These are phyloP conservation scores for Caenorhabditis zanzibari DNA, from an alignment of 2,888 invertebrate genomes.

Conservation along the genomic window DNA sequence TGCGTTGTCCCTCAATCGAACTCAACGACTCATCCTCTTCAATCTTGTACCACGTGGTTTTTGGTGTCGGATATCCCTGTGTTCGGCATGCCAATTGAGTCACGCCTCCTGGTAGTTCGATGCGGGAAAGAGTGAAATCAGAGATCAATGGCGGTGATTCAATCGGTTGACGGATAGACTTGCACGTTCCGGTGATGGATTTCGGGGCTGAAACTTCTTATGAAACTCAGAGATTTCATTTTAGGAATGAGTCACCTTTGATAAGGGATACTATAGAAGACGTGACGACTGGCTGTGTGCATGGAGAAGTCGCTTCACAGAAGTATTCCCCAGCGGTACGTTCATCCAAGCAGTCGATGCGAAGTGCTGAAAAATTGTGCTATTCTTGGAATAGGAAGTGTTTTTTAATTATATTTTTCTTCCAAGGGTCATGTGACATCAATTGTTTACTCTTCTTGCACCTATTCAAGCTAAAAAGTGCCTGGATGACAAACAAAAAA, in stretches of 20 bases:
- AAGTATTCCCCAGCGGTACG: constrained; percentile 68
- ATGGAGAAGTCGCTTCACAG: constrained; percentile 68
- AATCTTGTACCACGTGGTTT: constrained; percentile 60
- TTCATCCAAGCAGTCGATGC: constrained; percentile 65
- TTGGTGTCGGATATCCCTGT: constrained; percentile 58
- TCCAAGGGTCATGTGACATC: constrained; percentile 3
- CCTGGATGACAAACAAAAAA: constrained; percentile 9
- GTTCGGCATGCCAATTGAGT: constrained; percentile 67
- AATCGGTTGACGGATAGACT: constrained; percentile 27
- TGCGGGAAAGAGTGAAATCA: constrained; percentile 58
- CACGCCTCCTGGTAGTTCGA: constrained; percentile 65
- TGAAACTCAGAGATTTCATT: not conserved
- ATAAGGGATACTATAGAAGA: constrained; percentile 47
- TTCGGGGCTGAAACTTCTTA: constrained; percentile 9
- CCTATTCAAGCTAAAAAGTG: not conserved
- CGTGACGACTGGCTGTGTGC: constrained; percentile 61
- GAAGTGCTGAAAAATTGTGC: constrained; percentile 42
- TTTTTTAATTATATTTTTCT: constrained; percentile 19
- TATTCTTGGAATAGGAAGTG: constrained; percentile 29
- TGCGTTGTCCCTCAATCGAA: constrained; percentile 36
- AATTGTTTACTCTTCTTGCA: constrained; percentile 22
- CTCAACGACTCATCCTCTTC: constrained; percentile 69
- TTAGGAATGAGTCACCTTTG: constrained; percentile 5
- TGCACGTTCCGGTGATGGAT: constrained; percentile 31
- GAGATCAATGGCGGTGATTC: constrained; percentile 46